phyloP scores from a whole-genome alignment of 2,797 vertebrate species.

The Periparus ater region DNA sequence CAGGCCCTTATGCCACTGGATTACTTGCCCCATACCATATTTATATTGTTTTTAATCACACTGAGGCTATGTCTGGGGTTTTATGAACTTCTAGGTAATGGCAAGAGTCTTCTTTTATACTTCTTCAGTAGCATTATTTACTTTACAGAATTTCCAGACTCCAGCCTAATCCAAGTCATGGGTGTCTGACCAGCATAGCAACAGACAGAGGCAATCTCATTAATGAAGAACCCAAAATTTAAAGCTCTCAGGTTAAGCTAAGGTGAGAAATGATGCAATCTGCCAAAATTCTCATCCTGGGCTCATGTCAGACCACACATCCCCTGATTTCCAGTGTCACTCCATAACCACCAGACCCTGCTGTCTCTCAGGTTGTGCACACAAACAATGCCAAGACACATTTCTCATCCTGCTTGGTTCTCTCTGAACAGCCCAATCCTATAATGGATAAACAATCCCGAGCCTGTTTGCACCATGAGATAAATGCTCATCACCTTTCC shows the following conservation, averaged over 20 bases:
- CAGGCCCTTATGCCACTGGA: background rate
- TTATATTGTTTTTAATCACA: background rate
- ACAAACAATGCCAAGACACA: rapidly evolving
- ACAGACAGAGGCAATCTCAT: background rate
- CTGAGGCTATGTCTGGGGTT: background rate
- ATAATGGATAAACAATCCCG: background rate
- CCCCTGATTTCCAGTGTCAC: background rate
- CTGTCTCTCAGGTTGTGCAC: background rate
- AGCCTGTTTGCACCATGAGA: background rate
- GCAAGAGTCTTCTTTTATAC: background rate
- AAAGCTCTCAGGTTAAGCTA: background rate
- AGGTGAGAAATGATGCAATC: background rate
- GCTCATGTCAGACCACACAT: background rate
- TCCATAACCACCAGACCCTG: background rate
- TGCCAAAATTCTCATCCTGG: background rate
- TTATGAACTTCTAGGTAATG: background rate
- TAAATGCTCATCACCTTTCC: background rate
- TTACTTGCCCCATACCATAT: background rate
- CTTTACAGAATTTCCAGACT: background rate
- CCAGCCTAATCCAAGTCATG: background rate
- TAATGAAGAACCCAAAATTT: background rate
- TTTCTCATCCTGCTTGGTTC: background rate
- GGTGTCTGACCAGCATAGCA: background rate
- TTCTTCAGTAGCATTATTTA: background rate
- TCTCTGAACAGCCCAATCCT: background rate